Percentiles rank a stretch among this genome's conserved stretches.
These are phyloP conservation scores for Drosophila robusta DNA, from an alignment of 2,888 invertebrate species.

Conservation along the genomic window DNA sequence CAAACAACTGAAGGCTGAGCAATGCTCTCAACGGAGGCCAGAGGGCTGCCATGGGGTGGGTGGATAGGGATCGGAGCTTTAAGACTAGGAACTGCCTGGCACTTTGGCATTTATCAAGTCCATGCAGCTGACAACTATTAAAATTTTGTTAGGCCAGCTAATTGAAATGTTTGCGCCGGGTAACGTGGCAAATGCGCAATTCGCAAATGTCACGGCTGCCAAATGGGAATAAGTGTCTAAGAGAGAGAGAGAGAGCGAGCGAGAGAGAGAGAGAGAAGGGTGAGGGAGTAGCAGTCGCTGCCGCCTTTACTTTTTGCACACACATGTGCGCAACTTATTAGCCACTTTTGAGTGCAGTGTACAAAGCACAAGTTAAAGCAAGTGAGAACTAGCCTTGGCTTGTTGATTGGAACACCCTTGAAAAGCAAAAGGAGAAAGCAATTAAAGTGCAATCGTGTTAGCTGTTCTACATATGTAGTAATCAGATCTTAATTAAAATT, in stretches of 20 bases:
- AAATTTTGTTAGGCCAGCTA: slow-evolving; percentile 58
- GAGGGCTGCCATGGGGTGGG: background rate
- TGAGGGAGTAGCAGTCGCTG: background rate
- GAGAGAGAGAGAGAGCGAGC: background rate
- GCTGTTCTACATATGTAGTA: too few relatives aligned
- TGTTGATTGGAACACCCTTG: background rate
- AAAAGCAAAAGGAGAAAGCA: background rate
- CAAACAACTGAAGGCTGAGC: slow-evolving; percentile 24
- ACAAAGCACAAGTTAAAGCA: background rate
- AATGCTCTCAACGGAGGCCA: slow-evolving; percentile 5
- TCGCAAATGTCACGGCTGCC: slow-evolving; percentile 40
- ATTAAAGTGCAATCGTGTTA: too few relatives aligned
- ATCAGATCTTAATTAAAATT: too few relatives aligned
- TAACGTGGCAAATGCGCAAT: slow-evolving; percentile 45
- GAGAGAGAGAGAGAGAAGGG: background rate
- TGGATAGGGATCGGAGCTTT: background rate
- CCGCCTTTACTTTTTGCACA: background rate
- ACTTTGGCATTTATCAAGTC: slow-evolving; percentile 78
- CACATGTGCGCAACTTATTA: slow-evolving; percentile 1
- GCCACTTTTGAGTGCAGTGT: background rate
- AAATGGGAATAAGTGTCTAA: background rate
- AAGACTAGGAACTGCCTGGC: slow-evolving; percentile 41
- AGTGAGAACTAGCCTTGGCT: background rate
- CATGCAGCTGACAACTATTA: slow-evolving; percentile 68
- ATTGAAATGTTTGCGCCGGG: slow-evolving; percentile 66